A percentile compares a stretch with the other conserved stretches of the same genome.
Conservation (phyloP, 2,888 invertebrate species). For the Coleophora deauratella region DNA sequence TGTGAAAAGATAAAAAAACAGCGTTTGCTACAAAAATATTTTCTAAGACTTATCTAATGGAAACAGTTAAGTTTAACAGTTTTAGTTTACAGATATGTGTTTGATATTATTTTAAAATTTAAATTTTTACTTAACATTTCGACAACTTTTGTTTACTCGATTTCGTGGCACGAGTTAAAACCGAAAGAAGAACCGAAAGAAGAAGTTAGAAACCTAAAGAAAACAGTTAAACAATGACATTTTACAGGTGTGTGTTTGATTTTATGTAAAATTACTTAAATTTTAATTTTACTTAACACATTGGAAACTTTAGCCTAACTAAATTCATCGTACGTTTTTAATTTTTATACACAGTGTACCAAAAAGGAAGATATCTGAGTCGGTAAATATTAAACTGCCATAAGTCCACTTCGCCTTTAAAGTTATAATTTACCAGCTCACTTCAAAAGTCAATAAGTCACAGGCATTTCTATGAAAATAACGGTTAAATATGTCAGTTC, state of each 20-base stretch:
- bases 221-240: constrained; percentile 7
- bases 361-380: too few species aligned
- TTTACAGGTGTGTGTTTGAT: constrained; percentile 39
- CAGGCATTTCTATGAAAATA: too few species aligned
- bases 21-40: constrained; percentile 11
- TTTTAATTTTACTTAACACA: constrained; percentile 28
- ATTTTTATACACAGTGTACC: too few species aligned
- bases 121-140: constrained; percentile 28
- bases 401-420: too few species aligned
- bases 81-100: constrained; percentile 38
- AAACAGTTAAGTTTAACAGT: background rate
- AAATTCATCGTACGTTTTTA: constrained; percentile 5
- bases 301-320: constrained; percentile 26
- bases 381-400: too few species aligned
- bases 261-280: constrained; percentile 17
- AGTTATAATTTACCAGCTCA: too few species aligned
- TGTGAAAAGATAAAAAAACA: too few species aligned
- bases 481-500: too few species aligned
- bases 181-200: too few species aligned
- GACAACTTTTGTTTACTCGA: constrained; percentile 24
- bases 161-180: constrained; percentile 8
- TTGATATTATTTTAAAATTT: constrained; percentile 20
- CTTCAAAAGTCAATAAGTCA: too few species aligned
- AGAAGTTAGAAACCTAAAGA: too few species aligned
- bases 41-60: background rate